phyloP scores from a whole-genome alignment of 2,797 vertebrate genomes.

The Vultur gryphus region DNA sequence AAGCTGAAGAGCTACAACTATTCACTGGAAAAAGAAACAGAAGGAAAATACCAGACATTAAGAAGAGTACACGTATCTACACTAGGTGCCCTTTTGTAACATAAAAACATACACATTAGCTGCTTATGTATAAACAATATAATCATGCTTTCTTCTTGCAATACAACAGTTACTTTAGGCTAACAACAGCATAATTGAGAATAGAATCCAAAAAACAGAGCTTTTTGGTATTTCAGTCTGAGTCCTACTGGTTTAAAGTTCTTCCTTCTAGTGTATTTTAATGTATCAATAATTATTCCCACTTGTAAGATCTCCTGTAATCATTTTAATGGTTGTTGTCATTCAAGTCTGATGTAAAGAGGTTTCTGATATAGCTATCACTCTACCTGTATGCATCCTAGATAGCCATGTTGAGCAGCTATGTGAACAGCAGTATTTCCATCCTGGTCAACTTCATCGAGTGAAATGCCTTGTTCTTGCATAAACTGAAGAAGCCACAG shows the following conservation, averaged over 20 bases:
- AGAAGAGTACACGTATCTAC: background rate
- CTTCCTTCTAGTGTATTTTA: background rate
- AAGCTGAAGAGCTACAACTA: background rate
- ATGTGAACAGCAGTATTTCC: constrained; percentile 94
- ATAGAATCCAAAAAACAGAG: background rate
- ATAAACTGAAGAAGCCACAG: constrained; percentile 98
- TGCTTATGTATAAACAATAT: background rate
- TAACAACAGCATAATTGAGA: background rate
- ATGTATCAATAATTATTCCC: background rate
- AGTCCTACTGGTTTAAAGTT: background rate
- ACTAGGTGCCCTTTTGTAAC: background rate
- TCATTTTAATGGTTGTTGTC: background rate
- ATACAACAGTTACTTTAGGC: background rate
- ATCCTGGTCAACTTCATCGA: constrained; percentile 94
- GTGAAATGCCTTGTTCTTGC: constrained; percentile 96
- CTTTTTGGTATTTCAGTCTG: background rate
- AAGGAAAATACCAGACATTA: background rate
- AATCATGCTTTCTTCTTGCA: background rate
- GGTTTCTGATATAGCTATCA: background rate
- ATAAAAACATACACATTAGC: background rate
- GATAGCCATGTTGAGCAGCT: constrained; percentile 91
- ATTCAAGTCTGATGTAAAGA: background rate
- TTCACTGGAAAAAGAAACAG: background rate
- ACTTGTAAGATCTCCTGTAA: background rate
- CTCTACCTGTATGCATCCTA: constrained; percentile 92